phyloP scores from a whole-genome alignment of 1,140 invertebrate species.

The Zeugodacus cucurbitae region DNA sequence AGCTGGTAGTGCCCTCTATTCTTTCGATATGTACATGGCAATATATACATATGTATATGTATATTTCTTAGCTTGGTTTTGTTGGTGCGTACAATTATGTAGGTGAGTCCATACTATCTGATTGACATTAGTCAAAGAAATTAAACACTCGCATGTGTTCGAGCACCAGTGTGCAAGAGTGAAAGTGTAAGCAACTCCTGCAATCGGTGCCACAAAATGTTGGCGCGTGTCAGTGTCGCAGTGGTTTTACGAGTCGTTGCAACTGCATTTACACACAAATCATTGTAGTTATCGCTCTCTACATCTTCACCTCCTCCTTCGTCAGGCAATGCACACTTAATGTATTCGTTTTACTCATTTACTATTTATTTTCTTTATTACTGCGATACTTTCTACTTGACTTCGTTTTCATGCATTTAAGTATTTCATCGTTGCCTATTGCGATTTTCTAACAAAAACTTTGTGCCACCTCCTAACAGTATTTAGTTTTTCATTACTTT shows the following conservation, averaged over 20 bases:
- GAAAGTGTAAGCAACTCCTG: background rate
- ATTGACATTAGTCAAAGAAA: too few species aligned
- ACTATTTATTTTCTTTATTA: background rate
- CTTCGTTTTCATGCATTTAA: conserved; percentile 18
- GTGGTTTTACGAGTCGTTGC: background rate
- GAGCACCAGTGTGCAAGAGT: background rate
- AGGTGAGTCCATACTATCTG: too few species aligned
- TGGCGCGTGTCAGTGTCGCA: background rate
- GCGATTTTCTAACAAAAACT: background rate
- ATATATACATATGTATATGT: too few species aligned
- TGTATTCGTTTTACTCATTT: background rate
- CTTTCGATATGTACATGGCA: too few species aligned
- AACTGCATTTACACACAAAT: background rate
- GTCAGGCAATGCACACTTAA: background rate
- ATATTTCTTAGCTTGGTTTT: too few species aligned
- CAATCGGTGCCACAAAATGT: background rate
- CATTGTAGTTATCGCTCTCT: background rate
- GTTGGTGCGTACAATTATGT: too few species aligned
- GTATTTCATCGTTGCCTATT: background rate
- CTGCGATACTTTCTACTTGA: background rate
- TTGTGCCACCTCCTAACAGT: too few species aligned
- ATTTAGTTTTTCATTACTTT: background rate
- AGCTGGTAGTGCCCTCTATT: too few species aligned
- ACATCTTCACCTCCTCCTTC: background rate
- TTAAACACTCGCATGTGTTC: background rate